Evolutionary conservation across 2,888 invertebrate species (phyloP), one percentile per base, ranked within the genome.

Genomic region (Harpalus rufipes): DNA sequence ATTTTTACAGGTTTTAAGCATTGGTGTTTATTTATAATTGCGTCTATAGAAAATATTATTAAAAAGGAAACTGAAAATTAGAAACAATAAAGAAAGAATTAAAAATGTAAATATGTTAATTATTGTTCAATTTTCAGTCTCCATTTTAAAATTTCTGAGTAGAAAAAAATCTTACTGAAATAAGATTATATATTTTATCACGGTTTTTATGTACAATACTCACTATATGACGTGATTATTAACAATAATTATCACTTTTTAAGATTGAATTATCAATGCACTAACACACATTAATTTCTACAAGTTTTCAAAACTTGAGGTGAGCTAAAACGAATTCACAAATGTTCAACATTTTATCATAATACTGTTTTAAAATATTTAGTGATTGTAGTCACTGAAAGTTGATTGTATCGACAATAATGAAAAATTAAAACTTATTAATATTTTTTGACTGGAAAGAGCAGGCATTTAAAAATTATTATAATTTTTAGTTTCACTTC

Each of bases 1-100:
- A 78, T 41, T 18, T 51, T 44, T 76, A 72, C 16, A 76, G 58
- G 56, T 78, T 51, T 21, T 10, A 78, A 78, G 78, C 78, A 25
- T 78, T 78, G 78, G 78, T 78, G 78, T 78, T 78, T 78, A 78
- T 78, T 39, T 74, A 39, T 74, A 74, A 74, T 74, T 74, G 74
- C 78, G 25, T 78, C 25, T 78, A 78, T 58, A 78, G 56, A 78
- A 58, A 78, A 78, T 78, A 78, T 78, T 58, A 18, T 78, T 78
- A 58, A 32, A 56, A n/a, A 21, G 58, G 32, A 78, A 74, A 74
- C 72, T 74, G 72, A 74, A 74, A 74, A 74, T 18, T 7, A 14
- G 41, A 44, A 74, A 74, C 72, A 74, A 68, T 39, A 14, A 68
- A n/a, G 32, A 68, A 68, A 39, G 4, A 4, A 7, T 65, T 32